Evolutionary conservation across 2,797 vertebrate genomes (phyloP).

Genomic region (Helostoma temminkii): DNA sequence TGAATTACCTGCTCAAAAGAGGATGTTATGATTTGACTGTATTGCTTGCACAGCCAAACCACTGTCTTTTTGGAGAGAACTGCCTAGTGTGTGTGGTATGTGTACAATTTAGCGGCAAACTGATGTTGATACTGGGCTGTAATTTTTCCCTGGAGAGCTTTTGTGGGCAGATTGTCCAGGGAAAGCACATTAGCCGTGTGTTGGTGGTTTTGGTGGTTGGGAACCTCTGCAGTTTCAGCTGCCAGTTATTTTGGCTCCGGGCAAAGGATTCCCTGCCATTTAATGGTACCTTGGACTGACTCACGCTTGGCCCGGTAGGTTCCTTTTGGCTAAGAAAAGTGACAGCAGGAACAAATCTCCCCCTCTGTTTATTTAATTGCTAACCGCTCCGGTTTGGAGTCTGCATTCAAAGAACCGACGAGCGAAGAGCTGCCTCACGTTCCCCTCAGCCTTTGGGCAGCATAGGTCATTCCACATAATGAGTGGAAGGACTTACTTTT

Average conservation of each 20-base stretch:
- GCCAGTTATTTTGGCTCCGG: constrained; percentile 65
- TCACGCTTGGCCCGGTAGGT: constrained; percentile 67
- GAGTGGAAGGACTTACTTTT: constrained; percentile 82
- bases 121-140: constrained; percentile 70
- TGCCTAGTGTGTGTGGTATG: constrained; percentile 66
- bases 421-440: constrained; percentile 55
- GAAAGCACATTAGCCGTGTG: constrained; percentile 71
- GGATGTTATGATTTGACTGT: constrained; percentile 33
- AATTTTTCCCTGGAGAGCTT: constrained; percentile 70
- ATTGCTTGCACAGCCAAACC: constrained; percentile 40
- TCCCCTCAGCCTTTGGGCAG: constrained; percentile 64
- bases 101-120: constrained; percentile 71
- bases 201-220: constrained; percentile 68
- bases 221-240: constrained; percentile 70
- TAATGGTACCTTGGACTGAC: constrained; percentile 68
- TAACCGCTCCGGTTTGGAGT: constrained; percentile 76
- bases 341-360: constrained; percentile 78
- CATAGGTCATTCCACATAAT: constrained; percentile 78
- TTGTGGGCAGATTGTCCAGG: constrained; percentile 51
- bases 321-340: constrained; percentile 70
- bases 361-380: constrained; percentile 79
- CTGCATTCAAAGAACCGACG: constrained; percentile 64
- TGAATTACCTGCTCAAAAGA: constrained; percentile 34
- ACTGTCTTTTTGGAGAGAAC: constrained; percentile 35
- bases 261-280: constrained; percentile 75